These are phyloP conservation scores for Ochropleura plecta DNA, from an alignment of 2,888 invertebrate species.

Conservation along the genomic window DNA sequence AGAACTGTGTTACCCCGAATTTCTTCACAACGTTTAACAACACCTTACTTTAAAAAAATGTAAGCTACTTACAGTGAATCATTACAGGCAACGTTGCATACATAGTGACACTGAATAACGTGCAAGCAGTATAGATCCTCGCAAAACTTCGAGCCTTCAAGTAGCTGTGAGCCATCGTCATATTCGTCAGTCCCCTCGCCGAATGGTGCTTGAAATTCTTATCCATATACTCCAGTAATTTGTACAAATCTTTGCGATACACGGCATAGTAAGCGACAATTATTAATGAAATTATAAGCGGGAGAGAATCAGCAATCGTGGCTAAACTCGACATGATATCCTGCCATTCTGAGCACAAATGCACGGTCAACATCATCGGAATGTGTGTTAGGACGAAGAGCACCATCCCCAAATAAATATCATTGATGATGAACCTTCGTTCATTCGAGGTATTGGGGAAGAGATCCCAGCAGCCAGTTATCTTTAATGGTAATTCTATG, in stretches of 20 bases:
- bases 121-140: slow-evolving; percentile 82
- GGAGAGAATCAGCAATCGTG: slow-evolving; percentile 81
- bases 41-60: not conserved
- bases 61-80: slow-evolving; percentile 79
- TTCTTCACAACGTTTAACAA: no score
- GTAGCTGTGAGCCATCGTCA: slow-evolving; percentile 83
- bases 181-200: slow-evolving; percentile 83
- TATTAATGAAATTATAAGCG: slow-evolving; percentile 76
- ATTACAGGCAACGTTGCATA: slow-evolving; percentile 80
- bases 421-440: slow-evolving; percentile 73
- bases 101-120: slow-evolving; percentile 82
- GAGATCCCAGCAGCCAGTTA: slow-evolving; percentile 85
- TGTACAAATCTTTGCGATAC: slow-evolving; percentile 77
- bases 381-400: slow-evolving; percentile 75
- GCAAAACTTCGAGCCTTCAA: slow-evolving; percentile 78
- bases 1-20: no score
- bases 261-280: slow-evolving; percentile 81
- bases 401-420: slow-evolving; percentile 77
- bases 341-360: slow-evolving; percentile 80
- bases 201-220: slow-evolving; percentile 82
- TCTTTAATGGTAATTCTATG: slow-evolving; percentile 77
- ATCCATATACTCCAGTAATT: slow-evolving; percentile 78
- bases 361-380: slow-evolving; percentile 71
- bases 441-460: slow-evolving; percentile 70
- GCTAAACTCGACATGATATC: slow-evolving; percentile 81